These are phyloP conservation scores for Salminus brasiliensis DNA, from an alignment of 2,113 vertebrate species.

Conservation along the genomic window DNA sequence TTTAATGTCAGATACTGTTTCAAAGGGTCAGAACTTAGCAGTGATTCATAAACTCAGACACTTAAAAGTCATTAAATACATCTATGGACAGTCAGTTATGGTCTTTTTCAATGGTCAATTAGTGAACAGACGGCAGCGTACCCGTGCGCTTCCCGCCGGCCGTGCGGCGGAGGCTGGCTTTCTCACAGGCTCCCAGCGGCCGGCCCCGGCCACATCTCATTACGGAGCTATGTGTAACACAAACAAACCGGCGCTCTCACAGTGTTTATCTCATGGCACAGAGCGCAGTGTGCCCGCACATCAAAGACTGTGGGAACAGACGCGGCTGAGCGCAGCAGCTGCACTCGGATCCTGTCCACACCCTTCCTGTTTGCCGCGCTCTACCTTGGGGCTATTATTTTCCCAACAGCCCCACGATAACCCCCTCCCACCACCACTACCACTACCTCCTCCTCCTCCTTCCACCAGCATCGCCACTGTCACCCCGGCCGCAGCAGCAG, in stretches of 20 bases:
- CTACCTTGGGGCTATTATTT: conserved; percentile 78
- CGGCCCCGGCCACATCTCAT: conserved; percentile 58
- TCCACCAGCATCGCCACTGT: conserved; percentile 15
- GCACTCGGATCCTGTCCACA: conserved; percentile 82
- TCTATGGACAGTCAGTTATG: background rate
- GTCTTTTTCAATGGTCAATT: conserved; percentile 45
- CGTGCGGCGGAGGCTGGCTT: conserved; percentile 41
- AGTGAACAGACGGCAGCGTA: conserved; percentile 38
- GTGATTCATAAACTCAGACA: too few relatives aligned
- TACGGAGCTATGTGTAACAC: conserved; percentile 71
- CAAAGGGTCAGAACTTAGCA: background rate
- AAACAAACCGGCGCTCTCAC: conserved; percentile 72
- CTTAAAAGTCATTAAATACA: background rate
- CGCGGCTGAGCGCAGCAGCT: conserved; percentile 77
- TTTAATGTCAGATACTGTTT: too few relatives aligned
- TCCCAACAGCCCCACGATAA: conserved; percentile 68
- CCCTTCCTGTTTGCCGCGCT: conserved; percentile 85
- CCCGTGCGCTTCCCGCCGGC: conserved; percentile 37
- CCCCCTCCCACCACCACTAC: conserved; percentile 28
- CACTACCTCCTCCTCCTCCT: conserved; percentile 16
- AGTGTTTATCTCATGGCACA: conserved; percentile 79
- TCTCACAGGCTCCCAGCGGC: conserved; percentile 59
- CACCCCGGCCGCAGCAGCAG: background rate
- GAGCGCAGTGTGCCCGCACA: conserved; percentile 73
- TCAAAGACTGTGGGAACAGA: conserved; percentile 85